Base-by-base conservation (phyloP, 2,888 invertebrate genomes). In the Homarus gammarus region DNA sequence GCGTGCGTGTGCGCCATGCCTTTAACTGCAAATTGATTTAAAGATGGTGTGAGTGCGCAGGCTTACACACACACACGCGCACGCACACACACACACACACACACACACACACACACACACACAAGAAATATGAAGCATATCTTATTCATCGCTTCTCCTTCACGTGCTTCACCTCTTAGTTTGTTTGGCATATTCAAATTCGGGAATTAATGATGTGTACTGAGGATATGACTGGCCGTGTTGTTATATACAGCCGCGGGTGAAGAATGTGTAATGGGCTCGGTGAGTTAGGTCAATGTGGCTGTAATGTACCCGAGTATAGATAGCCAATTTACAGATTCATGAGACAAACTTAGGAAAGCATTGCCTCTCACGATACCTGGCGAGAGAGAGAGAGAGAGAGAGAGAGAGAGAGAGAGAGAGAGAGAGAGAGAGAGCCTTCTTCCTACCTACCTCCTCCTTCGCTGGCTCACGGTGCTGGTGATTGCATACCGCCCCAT, bases 161-260 rank as follows among this genome's bases (percentile, higher is more conserved):
- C 56, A 56, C 22, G 15, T 56, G 22, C 22, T 56, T 8, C 40
- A 18, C 44, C n/a, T 44, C 40, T 27, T 36, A 22, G n/a, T 81
- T 64, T 56, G 64, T 64, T 36, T 61, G 40, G 38, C 64, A 81
- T 64, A 61, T 64, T 64, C 81, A 81, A 33, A 81, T 38, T 81
- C 64, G 56, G 64, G 56, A 81, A 81, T 64, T 81, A 33, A 81
- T 81, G 81, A 31, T 81, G 81, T 81, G 81, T 81, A 64, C 61
- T 33, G 27, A 81, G 38, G 81, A 10, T 36, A 81, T 81, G 51
- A 38, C 81, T n/a, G 33, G 38, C 56, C 18, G 56, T 12, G 56
- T 56, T 56, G 56, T 12, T 22, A 0, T 56, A 22, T 56, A 22
- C 22, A 12, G 44, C 44, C 56, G 56, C 49, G 6, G 64, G n/a